Percentiles rank a stretch among this genome's conserved stretches.
Evolutionary conservation across 2,797 vertebrate genomes (phyloP).

Genomic region (Lophius americanus): DNA sequence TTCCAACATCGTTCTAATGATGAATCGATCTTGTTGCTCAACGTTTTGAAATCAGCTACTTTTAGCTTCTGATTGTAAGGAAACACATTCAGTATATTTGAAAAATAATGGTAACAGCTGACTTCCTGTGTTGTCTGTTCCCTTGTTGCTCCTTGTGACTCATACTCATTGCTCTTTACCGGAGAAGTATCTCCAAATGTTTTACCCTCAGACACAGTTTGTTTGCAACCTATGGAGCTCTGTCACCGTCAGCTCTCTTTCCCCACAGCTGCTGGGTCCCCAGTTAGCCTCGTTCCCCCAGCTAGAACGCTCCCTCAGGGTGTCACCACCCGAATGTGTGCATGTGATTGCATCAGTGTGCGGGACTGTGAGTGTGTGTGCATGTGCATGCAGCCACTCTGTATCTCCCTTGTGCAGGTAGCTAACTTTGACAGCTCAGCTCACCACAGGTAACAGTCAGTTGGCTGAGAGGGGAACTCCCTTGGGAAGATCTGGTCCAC

Average conservation of each 20-base stretch:
- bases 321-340: constrained; percentile 43
- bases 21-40: too few species aligned
- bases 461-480: constrained; percentile 64
- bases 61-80: background rate
- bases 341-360: constrained; percentile 15
- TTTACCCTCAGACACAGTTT: constrained; percentile 40
- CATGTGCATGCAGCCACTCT: constrained; percentile 27
- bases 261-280: constrained; percentile 59
- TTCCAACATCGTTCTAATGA: too few species aligned
- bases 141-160: constrained; percentile 5
- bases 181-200: constrained; percentile 29
- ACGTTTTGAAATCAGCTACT: background rate
- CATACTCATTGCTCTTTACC: constrained; percentile 17
- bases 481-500: constrained; percentile 52
- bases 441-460: constrained; percentile 73
- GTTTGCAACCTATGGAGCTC: constrained; percentile 28
- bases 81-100: background rate
- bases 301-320: constrained; percentile 62
- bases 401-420: constrained; percentile 75
- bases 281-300: constrained; percentile 45
- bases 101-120: background rate
- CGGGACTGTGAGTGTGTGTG: constrained; percentile 33
- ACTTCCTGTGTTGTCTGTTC: background rate
- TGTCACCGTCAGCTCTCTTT: constrained; percentile 56
- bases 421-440: constrained; percentile 74